These are phyloP conservation scores for Hylaea fasciaria DNA, from an alignment of 2,888 invertebrate species.

Conservation along the genomic window DNA sequence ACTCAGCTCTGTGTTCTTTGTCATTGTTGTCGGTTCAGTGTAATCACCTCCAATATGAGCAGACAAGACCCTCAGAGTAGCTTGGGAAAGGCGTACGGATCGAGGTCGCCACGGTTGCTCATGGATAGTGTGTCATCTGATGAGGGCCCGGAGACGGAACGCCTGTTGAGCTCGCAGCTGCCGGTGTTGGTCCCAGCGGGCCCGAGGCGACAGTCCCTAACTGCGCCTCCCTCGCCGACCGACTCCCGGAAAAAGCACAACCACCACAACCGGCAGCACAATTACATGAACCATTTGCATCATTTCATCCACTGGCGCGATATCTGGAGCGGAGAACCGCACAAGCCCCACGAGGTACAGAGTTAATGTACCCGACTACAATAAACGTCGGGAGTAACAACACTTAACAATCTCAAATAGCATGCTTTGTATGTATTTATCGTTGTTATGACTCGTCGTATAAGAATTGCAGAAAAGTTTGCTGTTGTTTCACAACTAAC, in stretches of 20 bases:
- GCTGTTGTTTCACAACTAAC: conserved; percentile 35
- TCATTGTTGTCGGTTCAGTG: conserved; percentile 53
- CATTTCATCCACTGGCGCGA: conserved; percentile 81
- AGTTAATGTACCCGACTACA: conserved; percentile 30
- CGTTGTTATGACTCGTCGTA: conserved; percentile 46
- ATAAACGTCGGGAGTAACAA: conserved; percentile 33
- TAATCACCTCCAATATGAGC: conserved; percentile 64
- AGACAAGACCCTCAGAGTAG: conserved; percentile 65
- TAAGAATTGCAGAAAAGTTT: conserved; percentile 38
- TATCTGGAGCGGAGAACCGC: conserved; percentile 79
- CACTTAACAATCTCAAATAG: conserved; percentile 41
- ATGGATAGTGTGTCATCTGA: conserved; percentile 79
- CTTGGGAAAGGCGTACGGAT: conserved; percentile 58
- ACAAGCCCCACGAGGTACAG: conserved; percentile 77
- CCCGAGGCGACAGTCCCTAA: conserved; percentile 68
- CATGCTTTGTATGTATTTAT: conserved; percentile 44
- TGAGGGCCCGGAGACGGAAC: conserved; percentile 78
- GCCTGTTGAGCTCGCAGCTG: conserved; percentile 65
- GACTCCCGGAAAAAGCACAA: conserved; percentile 75
- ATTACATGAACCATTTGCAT: conserved; percentile 78
- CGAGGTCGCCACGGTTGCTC: conserved; percentile 67
- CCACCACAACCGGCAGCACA: conserved; percentile 68
- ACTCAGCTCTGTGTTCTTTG: conserved; percentile 45
- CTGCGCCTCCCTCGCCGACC: conserved; percentile 81
- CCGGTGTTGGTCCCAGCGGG: conserved; percentile 63